Conservation (phyloP, 2,888 invertebrate genomes). For the Aleiodes leptofemur region DNA sequence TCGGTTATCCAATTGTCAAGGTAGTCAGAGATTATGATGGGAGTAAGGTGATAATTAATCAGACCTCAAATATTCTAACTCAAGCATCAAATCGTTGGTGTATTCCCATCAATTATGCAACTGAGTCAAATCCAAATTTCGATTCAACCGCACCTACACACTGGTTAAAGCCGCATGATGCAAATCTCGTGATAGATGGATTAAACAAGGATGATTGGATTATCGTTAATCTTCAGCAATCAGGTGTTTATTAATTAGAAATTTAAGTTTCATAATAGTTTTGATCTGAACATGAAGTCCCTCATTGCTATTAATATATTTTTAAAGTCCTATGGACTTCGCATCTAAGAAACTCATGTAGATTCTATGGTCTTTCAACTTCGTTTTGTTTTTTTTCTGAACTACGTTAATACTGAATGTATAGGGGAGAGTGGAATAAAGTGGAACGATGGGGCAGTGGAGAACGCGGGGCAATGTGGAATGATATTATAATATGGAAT, state of each 20-base stretch:
- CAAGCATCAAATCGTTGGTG: slow-evolving; percentile 61
- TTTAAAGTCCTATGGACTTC: too few species aligned
- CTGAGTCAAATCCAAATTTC: slow-evolving; percentile 52
- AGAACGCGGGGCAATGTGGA: too few species aligned
- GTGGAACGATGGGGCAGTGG: too few species aligned
- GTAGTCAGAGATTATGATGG: slow-evolving; percentile 64
- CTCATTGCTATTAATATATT: too few species aligned
- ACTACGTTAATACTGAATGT: too few species aligned
- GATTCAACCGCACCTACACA: slow-evolving; percentile 48
- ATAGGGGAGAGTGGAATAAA: too few species aligned
- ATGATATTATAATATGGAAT: too few species aligned
- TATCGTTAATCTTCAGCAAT: slow-evolving; percentile 73
- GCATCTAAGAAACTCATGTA: too few species aligned
- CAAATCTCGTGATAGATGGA: slow-evolving; percentile 51
- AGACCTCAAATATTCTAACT: slow-evolving; percentile 51
- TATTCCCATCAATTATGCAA: slow-evolving; percentile 67
- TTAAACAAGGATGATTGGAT: slow-evolving; percentile 70
- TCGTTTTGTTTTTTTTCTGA: too few species aligned
- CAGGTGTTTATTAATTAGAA: slow-evolving; percentile 48
- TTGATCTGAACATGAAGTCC: too few species aligned
- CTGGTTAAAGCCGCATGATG: slow-evolving; percentile 55
- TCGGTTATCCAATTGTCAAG: slow-evolving; percentile 73
- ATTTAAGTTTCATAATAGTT: too few species aligned
- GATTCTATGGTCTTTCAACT: too few species aligned
- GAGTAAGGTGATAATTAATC: slow-evolving; percentile 52